Conservation (phyloP, 2,797 vertebrate species). For the Enteromius anoplus region DNA sequence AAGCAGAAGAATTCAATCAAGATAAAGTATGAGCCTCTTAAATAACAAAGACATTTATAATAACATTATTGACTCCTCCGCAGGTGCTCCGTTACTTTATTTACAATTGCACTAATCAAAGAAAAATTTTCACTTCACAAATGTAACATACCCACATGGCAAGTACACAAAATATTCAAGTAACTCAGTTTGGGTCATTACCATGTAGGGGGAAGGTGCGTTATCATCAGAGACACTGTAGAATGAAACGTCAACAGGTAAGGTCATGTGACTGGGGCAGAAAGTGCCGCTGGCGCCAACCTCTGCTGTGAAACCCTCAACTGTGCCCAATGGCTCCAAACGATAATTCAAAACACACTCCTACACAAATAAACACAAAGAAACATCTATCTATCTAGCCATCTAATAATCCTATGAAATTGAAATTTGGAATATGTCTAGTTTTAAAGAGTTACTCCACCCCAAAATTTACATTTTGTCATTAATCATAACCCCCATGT, state of each 20-base stretch:
- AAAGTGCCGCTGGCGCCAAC: constrained; percentile 96
- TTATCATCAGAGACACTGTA: constrained; percentile 99
- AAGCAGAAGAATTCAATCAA: neutral
- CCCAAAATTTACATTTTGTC: too few species aligned
- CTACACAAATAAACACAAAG: constrained; percentile 67
- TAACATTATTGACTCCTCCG: neutral
- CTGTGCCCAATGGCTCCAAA: constrained; percentile 88
- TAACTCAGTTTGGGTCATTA: constrained; percentile 59
- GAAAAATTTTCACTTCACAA: neutral
- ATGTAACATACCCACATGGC: neutral
- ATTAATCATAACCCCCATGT: too few species aligned
- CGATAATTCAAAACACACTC: constrained; percentile 98
- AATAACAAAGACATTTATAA: neutral
- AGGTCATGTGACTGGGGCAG: constrained; percentile 96
- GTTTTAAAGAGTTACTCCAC: neutral
- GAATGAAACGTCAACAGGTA: constrained; percentile 97
- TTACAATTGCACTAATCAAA: neutral
- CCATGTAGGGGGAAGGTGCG: constrained; percentile 98
- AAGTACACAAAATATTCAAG: neutral
- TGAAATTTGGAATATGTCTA: neutral
- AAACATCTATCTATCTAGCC: neutral
- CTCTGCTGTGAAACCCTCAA: constrained; percentile 95
- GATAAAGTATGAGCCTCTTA: neutral
- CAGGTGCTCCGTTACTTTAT: neutral
- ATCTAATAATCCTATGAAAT: neutral